These are phyloP conservation scores for Ceriagrion tenellum DNA, from an alignment of 2,888 invertebrate species.

Conservation along the genomic window DNA sequence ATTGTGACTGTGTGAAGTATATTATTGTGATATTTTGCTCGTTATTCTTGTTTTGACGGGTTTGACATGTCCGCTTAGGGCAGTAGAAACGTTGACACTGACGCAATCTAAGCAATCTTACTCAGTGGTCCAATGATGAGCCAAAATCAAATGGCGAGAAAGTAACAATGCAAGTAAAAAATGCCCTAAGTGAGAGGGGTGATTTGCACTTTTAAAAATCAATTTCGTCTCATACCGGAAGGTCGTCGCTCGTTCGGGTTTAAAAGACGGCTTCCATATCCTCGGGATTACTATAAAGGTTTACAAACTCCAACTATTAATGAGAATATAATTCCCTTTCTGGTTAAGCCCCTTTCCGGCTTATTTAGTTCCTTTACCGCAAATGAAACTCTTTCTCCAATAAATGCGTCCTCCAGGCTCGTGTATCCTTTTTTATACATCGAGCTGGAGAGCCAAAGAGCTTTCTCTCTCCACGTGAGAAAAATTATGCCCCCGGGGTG, in stretches of 20 bases:
- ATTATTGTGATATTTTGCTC: too few relatives aligned
- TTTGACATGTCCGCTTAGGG: background rate
- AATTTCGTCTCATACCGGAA: background rate
- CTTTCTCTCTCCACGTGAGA: conserved; percentile 15
- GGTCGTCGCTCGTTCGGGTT: background rate
- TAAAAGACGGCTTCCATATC: background rate
- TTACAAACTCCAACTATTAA: background rate
- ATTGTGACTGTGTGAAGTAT: too few relatives aligned
- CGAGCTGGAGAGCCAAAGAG: background rate
- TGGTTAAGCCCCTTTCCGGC: background rate
- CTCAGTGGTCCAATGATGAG: background rate
- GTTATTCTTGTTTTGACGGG: background rate
- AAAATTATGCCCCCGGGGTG: background rate
- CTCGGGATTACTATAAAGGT: background rate
- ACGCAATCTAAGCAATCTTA: background rate
- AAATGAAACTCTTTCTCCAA: background rate
- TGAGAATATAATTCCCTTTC: background rate
- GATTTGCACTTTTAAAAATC: background rate
- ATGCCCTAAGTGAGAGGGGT: background rate
- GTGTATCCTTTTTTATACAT: background rate
- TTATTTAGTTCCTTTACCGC: background rate
- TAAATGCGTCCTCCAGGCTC: background rate
- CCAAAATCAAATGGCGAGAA: background rate
- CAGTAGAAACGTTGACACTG: background rate
- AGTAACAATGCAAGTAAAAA: background rate